Percentiles rank a stretch among this genome's conserved stretches.
Conservation (phyloP, 1,140 invertebrate species). For the Ostrea denselamellosa region DNA sequence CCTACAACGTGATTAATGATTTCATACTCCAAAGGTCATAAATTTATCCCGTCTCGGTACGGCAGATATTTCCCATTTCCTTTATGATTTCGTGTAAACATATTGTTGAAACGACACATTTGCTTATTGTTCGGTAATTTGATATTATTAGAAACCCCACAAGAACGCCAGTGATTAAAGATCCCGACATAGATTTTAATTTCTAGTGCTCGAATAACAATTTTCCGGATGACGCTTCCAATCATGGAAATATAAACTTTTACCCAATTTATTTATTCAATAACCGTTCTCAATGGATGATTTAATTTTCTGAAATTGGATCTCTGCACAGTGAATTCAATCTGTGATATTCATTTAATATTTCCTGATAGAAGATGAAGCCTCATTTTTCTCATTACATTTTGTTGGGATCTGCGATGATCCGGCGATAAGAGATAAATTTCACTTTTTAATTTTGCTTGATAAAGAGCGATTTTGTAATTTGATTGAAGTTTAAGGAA, state of each 20-base stretch:
- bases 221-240: constrained; percentile 16
- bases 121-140: constrained; percentile 4
- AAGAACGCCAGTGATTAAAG: constrained; percentile 29
- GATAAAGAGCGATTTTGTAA: constrained; percentile 19
- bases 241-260: constrained; percentile 39
- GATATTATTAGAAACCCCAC: constrained; percentile 27
- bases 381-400: constrained; percentile 32
- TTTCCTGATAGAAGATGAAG: constrained; percentile 21
- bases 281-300: constrained; percentile 29
- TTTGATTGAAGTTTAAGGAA: constrained; percentile 32
- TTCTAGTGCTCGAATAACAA: constrained; percentile 26
- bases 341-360: constrained; percentile 39
- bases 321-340: constrained; percentile 3
- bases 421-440: constrained; percentile 26
- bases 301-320: constrained; percentile 39
- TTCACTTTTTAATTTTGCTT: constrained; percentile 37
- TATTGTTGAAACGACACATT: neutral
- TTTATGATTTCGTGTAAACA: constrained; percentile 4
- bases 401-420: constrained; percentile 14
- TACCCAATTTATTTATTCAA: constrained; percentile 37
- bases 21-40: neutral
- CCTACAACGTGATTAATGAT: neutral
- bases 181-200: constrained; percentile 11
- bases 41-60: neutral
- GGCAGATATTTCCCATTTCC: neutral